phyloP scores from a whole-genome alignment of 2,113 vertebrate species.

The Clinocottus analis region DNA sequence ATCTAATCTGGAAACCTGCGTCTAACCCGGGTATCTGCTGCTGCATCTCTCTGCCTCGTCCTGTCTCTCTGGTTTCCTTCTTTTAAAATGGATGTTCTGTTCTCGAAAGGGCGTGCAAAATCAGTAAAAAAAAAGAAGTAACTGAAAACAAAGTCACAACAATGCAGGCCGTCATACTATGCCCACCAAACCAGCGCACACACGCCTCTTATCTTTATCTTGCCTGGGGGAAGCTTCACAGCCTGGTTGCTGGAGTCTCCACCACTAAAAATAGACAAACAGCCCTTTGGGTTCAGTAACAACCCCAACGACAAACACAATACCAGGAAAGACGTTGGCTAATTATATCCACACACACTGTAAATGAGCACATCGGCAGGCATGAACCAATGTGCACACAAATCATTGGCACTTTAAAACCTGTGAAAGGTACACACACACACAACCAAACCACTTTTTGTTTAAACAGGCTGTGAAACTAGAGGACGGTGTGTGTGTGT shows the following conservation, averaged over 20 bases:
- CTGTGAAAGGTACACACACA: neutral
- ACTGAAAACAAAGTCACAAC: neutral
- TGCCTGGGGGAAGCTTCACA: conserved; percentile 53
- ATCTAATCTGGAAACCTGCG: conserved; percentile 31
- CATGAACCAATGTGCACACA: neutral
- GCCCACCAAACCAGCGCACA: neutral
- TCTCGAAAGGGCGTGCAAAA: neutral
- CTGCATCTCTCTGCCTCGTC: conserved; percentile 18
- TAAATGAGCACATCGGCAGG: conserved; percentile 8
- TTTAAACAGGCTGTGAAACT: conserved; percentile 44
- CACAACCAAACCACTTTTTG: conserved; percentile 16
- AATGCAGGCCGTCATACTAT: neutral
- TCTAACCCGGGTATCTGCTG: neutral
- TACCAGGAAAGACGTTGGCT: conserved; percentile 70
- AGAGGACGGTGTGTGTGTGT: conserved; percentile 19
- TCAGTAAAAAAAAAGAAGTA: neutral
- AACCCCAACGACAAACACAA: conserved; percentile 68
- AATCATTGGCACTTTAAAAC: neutral
- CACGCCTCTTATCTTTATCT: conserved; percentile 32
- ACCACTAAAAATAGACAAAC: conserved; percentile 71
- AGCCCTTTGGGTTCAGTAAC: conserved; percentile 63
- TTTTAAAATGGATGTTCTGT: neutral
- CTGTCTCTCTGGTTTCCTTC: neutral
- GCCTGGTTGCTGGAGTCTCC: conserved; percentile 40
- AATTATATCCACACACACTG: conserved; percentile 61